These are phyloP conservation scores for Aselliscus stoliczkanus DNA, from an alignment of 2,797 vertebrate genomes.

Conservation along the genomic window DNA sequence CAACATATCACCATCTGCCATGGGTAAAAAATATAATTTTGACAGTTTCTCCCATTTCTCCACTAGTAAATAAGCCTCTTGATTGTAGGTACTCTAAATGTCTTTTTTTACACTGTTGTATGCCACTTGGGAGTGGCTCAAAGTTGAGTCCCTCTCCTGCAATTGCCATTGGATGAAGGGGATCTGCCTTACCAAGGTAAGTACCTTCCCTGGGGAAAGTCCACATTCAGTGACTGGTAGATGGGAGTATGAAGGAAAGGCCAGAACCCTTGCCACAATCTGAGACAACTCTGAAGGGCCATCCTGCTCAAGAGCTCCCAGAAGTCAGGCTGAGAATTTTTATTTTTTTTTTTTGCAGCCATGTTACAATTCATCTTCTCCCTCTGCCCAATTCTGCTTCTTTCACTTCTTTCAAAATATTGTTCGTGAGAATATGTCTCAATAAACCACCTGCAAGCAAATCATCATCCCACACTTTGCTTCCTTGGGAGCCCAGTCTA, in stretches of 20 bases:
- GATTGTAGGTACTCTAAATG: neutral
- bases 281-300: neutral
- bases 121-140: neutral
- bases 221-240: too few relatives aligned
- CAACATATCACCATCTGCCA: neutral
- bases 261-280: neutral
- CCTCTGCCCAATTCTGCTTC: neutral
- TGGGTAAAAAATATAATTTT: neutral
- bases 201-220: fast-evolving
- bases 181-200: neutral
- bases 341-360: neutral
- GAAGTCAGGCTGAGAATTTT: neutral
- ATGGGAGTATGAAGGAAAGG: neutral
- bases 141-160: neutral
- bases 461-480: neutral
- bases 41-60: neutral
- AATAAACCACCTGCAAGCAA: neutral
- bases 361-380: neutral
- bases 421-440: neutral
- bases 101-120: neutral
- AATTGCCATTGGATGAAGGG: neutral
- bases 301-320: neutral
- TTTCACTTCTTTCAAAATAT: neutral
- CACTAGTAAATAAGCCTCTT: neutral
- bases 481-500: neutral